phyloP scores from a whole-genome alignment of 2,113 vertebrate species.

The Atractosteus spatula region DNA sequence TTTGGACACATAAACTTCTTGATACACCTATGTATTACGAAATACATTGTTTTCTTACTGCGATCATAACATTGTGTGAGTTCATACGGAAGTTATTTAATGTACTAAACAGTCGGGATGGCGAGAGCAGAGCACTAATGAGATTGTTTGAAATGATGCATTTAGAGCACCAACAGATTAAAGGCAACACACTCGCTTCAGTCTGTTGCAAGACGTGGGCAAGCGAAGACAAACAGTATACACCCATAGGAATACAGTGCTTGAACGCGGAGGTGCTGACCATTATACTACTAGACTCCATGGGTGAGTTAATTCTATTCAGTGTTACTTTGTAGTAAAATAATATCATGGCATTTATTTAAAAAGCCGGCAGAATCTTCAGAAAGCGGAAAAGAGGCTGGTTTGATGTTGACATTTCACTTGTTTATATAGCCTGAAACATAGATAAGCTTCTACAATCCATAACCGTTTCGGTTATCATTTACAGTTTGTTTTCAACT shows the following conservation, averaged over 20 bases:
- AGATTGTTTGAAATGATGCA: constrained; percentile 11
- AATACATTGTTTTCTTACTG: background rate
- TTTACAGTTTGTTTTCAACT: too few species aligned
- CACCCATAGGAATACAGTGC: constrained; percentile 13
- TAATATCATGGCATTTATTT: constrained; percentile 19
- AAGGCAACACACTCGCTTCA: constrained; percentile 14
- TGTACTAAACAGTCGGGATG: background rate
- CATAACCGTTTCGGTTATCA: too few species aligned
- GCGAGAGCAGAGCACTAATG: background rate
- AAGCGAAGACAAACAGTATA: constrained; percentile 22
- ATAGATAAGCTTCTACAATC: background rate
- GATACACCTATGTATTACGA: too few species aligned
- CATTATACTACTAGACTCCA: constrained; percentile 27
- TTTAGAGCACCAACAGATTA: background rate
- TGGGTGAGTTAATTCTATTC: constrained; percentile 27
- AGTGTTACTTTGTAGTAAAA: constrained; percentile 29
- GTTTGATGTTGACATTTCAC: background rate
- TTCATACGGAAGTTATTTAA: background rate
- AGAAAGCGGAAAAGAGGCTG: background rate
- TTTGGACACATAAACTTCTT: too few species aligned
- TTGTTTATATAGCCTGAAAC: background rate
- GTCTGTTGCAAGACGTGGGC: constrained; percentile 14
- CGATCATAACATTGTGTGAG: background rate
- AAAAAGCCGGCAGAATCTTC: background rate
- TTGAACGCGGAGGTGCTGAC: constrained; percentile 27